phyloP scores from a whole-genome alignment of 2,888 invertebrate genomes.

The Stenchaetothrips biformis region DNA sequence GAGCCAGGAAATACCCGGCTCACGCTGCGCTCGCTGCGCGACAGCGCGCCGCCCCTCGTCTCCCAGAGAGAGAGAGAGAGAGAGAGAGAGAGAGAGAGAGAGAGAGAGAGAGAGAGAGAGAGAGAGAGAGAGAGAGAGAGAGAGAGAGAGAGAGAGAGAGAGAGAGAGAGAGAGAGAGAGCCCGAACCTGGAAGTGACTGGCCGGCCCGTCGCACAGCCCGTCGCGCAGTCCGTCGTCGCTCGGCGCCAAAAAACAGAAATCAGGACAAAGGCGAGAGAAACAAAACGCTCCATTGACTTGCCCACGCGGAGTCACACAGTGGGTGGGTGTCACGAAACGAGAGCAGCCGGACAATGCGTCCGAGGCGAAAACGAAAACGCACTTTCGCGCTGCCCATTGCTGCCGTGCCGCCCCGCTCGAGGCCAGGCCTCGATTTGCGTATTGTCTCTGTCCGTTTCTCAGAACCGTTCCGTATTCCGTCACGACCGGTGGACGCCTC shows the following conservation, averaged over 20 bases:
- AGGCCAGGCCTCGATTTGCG: too few species aligned
- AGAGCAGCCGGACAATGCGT: background rate
- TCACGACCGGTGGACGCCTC: background rate
- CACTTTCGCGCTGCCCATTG: too few species aligned
- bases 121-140: slow-evolving; percentile 1
- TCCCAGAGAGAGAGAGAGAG: background rate
- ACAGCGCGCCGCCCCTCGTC: background rate
- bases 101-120: background rate
- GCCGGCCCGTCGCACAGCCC: background rate
- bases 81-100: background rate
- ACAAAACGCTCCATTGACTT: background rate
- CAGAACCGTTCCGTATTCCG: too few species aligned
- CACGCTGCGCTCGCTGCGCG: too few species aligned
- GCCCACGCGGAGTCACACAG: background rate
- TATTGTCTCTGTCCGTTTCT: too few species aligned
- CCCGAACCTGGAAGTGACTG: background rate
- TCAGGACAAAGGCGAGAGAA: background rate
- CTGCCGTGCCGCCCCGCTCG: too few species aligned
- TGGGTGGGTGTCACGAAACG: background rate
- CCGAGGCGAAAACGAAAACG: too few species aligned
- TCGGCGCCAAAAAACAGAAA: background rate
- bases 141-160: background rate
- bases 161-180: background rate
- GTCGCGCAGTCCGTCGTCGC: background rate
- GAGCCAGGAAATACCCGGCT: too few species aligned